phyloP scores from a whole-genome alignment of 1,140 invertebrate species.

The Bombyx mandarina region DNA sequence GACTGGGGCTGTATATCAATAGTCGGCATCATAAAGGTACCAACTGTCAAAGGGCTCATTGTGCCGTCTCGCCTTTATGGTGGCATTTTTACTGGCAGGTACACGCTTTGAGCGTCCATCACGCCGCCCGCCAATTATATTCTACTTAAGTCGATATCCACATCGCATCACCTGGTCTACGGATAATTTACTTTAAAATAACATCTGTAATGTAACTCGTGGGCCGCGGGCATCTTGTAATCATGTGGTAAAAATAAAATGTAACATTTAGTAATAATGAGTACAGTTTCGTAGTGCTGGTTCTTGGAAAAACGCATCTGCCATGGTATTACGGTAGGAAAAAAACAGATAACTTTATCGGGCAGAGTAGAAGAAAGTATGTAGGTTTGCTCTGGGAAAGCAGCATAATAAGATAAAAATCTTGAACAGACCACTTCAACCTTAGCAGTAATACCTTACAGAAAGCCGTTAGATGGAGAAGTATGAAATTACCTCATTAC shows the following conservation, averaged over 20 bases:
- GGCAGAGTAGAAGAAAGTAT: too few species aligned
- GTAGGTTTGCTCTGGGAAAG: too few species aligned
- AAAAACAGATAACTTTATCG: too few species aligned
- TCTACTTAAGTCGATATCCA: conserved; percentile 52
- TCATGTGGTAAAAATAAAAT: not conserved
- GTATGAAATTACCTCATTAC: too few species aligned
- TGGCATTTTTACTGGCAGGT: conserved; percentile 66
- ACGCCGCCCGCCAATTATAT: conserved; percentile 66
- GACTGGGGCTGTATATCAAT: conserved; percentile 53
- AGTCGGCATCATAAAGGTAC: conserved; percentile 66
- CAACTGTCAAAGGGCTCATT: conserved; percentile 64
- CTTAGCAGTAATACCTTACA: too few species aligned
- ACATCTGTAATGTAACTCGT: not conserved
- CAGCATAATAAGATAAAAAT: too few species aligned
- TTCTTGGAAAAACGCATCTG: not conserved
- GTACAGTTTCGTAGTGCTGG: too few species aligned
- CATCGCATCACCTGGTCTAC: conserved; percentile 10
- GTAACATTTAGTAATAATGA: not conserved
- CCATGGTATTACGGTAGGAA: too few species aligned
- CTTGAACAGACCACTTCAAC: too few species aligned
- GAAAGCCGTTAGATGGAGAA: too few species aligned
- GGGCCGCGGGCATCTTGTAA: not conserved
- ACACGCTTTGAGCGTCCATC: conserved; percentile 54
- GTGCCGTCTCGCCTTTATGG: conserved; percentile 58
- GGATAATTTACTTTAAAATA: conserved; percentile 7